These are phyloP conservation scores for Drosophila micromelanica DNA, from an alignment of 1,140 invertebrate species.

Conservation along the genomic window DNA sequence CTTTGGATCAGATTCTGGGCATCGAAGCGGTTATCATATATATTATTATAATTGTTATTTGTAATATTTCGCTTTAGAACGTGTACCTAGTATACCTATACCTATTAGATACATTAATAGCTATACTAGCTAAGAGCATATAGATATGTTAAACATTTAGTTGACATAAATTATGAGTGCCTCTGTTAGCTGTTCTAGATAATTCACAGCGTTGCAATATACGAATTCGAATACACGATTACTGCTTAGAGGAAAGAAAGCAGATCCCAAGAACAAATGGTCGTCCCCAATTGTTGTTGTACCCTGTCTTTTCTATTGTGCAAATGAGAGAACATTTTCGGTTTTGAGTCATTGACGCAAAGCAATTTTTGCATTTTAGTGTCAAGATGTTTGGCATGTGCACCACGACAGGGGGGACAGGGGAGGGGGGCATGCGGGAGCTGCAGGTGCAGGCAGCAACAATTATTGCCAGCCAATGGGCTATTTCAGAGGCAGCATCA, in stretches of 20 bases:
- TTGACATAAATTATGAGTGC: constrained; percentile 42
- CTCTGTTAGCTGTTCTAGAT: constrained; percentile 21
- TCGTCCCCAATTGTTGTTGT: constrained; percentile 41
- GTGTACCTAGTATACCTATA: too few species aligned
- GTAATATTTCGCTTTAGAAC: not conserved
- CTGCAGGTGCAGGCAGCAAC: constrained; percentile 59
- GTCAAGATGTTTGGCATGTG: constrained; percentile 76
- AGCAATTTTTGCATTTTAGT: constrained; percentile 81
- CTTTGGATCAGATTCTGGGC: too few species aligned
- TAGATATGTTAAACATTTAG: constrained; percentile 28
- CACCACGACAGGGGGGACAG: not conserved
- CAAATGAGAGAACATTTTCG: constrained; percentile 51
- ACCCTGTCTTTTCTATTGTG: constrained; percentile 19
- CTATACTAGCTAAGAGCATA: constrained; percentile 16
- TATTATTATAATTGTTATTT: not conserved
- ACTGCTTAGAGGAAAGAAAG: constrained; percentile 27
- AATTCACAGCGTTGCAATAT: constrained; percentile 9
- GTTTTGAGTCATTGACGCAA: constrained; percentile 82
- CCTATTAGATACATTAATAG: too few species aligned
- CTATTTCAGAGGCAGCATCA: constrained; percentile 65
- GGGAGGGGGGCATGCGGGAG: not conserved
- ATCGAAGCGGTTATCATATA: too few species aligned
- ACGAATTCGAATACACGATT: constrained; percentile 14
- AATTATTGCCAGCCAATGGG: constrained; percentile 76
- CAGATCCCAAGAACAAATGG: constrained; percentile 30